These are phyloP conservation scores for Rapana venosa DNA, from an alignment of 2,888 invertebrate species.

Conservation along the genomic window DNA sequence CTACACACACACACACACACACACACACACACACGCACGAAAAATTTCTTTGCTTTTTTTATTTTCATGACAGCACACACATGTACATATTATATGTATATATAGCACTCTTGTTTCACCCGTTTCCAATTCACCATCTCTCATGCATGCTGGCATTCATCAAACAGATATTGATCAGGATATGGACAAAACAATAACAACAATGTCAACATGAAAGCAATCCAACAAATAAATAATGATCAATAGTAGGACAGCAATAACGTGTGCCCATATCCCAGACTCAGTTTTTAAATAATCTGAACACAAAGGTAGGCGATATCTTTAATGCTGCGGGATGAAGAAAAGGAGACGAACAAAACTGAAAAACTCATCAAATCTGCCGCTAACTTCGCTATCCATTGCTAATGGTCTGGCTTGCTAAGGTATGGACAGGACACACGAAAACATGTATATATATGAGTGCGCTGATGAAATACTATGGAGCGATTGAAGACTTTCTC, in stretches of 20 bases:
- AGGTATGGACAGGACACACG: neutral
- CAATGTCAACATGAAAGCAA: neutral
- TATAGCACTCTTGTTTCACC: neutral
- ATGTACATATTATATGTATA: neutral
- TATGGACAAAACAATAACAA: neutral
- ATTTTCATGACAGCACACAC: neutral
- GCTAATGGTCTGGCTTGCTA: neutral
- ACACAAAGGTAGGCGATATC: slow-evolving; percentile 35
- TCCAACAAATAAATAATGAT: slow-evolving; percentile 3
- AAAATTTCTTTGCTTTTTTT: neutral
- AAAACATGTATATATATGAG: neutral
- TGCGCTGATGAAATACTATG: neutral
- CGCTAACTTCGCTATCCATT: neutral
- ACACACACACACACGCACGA: neutral
- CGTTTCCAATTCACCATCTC: neutral
- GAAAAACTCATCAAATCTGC: neutral
- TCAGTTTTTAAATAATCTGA: neutral
- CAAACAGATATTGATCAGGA: neutral
- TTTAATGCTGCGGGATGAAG: neutral
- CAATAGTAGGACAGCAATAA: neutral
- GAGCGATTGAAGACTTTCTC: neutral
- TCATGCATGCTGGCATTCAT: neutral
- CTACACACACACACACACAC: neutral
- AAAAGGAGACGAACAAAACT: neutral
- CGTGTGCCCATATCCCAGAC: neutral